These are phyloP conservation scores for Diadophis punctatus DNA, from an alignment of 2,113 vertebrate genomes.

Conservation along the genomic window DNA sequence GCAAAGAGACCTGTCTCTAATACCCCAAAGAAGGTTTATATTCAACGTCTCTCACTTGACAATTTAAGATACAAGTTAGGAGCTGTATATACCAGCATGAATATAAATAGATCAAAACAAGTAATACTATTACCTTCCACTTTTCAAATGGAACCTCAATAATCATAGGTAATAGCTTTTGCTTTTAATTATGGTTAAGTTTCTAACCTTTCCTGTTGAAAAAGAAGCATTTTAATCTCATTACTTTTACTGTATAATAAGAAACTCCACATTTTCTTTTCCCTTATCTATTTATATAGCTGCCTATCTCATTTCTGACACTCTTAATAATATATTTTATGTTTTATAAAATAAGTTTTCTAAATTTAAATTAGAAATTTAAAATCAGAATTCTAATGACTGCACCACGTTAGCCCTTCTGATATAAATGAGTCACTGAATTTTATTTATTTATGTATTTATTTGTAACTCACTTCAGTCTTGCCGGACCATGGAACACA, in stretches of 20 bases:
- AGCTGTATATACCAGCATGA: not conserved
- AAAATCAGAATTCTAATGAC: not conserved
- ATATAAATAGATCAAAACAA: not conserved
- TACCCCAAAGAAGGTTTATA: not conserved
- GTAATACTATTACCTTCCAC: not conserved
- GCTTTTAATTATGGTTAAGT: conserved; percentile 5
- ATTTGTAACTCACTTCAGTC: not conserved
- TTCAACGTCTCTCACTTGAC: not conserved
- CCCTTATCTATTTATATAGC: not conserved
- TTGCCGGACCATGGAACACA: not conserved
- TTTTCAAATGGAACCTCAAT: not conserved
- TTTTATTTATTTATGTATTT: not conserved
- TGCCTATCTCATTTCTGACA: not conserved
- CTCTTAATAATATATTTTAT: not conserved
- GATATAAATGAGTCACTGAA: not conserved
- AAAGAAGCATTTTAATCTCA: conserved; percentile 22
- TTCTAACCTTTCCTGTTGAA: not conserved
- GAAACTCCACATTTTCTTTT: not conserved
- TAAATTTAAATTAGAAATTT: not conserved
- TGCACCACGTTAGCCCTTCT: not conserved
- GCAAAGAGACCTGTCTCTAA: not conserved
- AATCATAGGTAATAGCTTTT: conserved; percentile 16
- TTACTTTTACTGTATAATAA: not conserved
- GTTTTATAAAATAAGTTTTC: not conserved
- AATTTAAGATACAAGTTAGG: not conserved